Evolutionary conservation across 2,888 invertebrate species (phyloP), one percentile per base, ranked within the genome.

Genomic region (Caenorhabditis panamensis): DNA sequence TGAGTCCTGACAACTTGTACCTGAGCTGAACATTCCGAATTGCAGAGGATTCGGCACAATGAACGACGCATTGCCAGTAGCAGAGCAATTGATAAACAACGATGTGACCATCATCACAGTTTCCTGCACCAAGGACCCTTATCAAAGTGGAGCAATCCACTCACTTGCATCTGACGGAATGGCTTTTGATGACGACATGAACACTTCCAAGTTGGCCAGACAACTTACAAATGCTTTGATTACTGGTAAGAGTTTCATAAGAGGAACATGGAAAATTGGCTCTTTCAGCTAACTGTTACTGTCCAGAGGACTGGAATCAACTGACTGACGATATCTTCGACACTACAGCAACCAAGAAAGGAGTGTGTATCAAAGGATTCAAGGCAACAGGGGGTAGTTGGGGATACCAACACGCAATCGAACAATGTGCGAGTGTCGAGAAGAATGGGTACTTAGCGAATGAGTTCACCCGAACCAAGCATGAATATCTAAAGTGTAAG

Each of bases 251-350:
- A 31, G n/a, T n/a, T n/a, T n/a, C n/a, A n/a, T n/a, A n/a, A n/a
- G n/a, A n/a, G n/a, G n/a, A n/a, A n/a, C n/a, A n/a, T n/a, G n/a
- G n/a, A n/a, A n/a, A n/a, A n/a, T n/a, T n/a, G n/a, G n/a, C n/a
- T n/a, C n/a, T n/a, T 64, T 56, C 63, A 72, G 72, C 36, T 16
- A 72, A 72, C 47, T 72, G 72, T 22, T 72, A 41, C 64, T 72
- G 72, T 37, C 72, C 63, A 28, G 31, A 47, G n/a, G 64, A 72
- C 0, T 72, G 22, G 24, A 16, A n/a, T 18, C 72, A 72, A 16
- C 36, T 28, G n/a, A 22, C 47, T 2, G 16, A 13, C 13, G 69
- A 54, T 36, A 36, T n/a, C 18, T 2, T 18, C 36, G 20, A 71
- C 44, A 13, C 20, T 5, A 41, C 53, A 11, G 62, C 71, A 0